Conservation (phyloP, 2,888 invertebrate genomes). For the Lasioglossum malachurum region DNA sequence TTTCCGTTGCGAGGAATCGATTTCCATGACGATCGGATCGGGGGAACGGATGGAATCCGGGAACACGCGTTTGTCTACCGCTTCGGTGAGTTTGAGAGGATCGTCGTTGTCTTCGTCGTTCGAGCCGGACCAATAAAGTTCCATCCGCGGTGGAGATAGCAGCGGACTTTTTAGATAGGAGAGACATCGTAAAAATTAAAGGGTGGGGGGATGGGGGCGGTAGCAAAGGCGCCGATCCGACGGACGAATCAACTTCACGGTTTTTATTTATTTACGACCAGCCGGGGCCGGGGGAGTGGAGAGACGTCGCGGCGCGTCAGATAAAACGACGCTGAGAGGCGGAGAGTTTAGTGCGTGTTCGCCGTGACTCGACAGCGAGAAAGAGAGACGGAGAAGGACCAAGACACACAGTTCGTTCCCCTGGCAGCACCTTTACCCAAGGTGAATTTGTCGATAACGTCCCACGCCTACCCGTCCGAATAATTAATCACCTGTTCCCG, state of each 20-base stretch:
- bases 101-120: not conserved
- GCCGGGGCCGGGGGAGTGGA: not conserved
- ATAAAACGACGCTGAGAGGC: constrained; percentile 21
- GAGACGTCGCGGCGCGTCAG: not conserved
- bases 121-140: constrained; percentile 50
- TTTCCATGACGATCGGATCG: constrained; percentile 8
- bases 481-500: constrained; percentile 75
- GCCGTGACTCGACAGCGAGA: not conserved
- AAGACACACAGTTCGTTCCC: constrained; percentile 43
- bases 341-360: constrained; percentile 49
- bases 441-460: constrained; percentile 76
- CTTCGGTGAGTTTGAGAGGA: constrained; percentile 40
- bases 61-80: constrained; percentile 29
- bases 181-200: constrained; percentile 70
- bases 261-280: constrained; percentile 65
- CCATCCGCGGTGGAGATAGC: constrained; percentile 33
- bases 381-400: not conserved
- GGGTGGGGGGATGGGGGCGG: constrained; percentile 22
- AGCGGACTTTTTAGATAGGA: constrained; percentile 41
- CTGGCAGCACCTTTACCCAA: constrained; percentile 64
- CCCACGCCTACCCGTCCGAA: constrained; percentile 73
- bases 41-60: not conserved
- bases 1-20: constrained; percentile 3
- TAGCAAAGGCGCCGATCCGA: constrained; percentile 59
- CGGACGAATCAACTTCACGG: constrained; percentile 38